phyloP scores from a whole-genome alignment of 2,888 invertebrate genomes.

The Phymatocera aterrima region DNA sequence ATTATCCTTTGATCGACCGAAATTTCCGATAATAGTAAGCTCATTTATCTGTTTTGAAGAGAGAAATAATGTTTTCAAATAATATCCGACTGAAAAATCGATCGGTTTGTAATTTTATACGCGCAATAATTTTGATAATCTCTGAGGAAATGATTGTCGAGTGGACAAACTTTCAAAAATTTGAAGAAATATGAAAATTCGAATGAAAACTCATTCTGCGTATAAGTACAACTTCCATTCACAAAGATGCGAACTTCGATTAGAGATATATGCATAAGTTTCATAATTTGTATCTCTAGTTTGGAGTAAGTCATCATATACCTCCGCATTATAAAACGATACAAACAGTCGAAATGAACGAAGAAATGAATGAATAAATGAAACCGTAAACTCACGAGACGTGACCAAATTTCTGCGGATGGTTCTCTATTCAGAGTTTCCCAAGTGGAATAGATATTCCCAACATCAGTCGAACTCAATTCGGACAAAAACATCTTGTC shows the following conservation, averaged over 20 bases:
- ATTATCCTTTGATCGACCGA: slow-evolving; percentile 49
- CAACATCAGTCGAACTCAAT: background rate
- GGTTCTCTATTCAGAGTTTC: slow-evolving; percentile 9
- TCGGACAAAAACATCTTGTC: slow-evolving; percentile 34
- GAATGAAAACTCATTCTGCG: too few species aligned
- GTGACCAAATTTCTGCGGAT: slow-evolving; percentile 13
- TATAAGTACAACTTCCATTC: too few species aligned
- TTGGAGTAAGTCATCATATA: too few species aligned
- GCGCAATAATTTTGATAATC: background rate
- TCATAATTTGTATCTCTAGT: too few species aligned
- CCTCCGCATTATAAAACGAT: too few species aligned
- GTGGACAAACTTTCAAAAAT: background rate
- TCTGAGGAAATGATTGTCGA: too few species aligned
- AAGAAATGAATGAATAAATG: background rate
- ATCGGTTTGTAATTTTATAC: background rate
- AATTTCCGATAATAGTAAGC: slow-evolving; percentile 49
- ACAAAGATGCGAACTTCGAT: too few species aligned
- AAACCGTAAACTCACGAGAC: slow-evolving; percentile 6
- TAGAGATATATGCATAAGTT: too few species aligned
- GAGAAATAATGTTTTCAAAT: background rate
- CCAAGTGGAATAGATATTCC: slow-evolving; percentile 21
- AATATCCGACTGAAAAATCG: background rate
- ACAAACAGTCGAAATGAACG: too few species aligned
- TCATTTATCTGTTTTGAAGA: slow-evolving; percentile 48
- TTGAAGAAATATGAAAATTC: too few species aligned